These are phyloP conservation scores for Laticauda laticaudata DNA, from an alignment of 2,113 vertebrate genomes.

Conservation along the genomic window DNA sequence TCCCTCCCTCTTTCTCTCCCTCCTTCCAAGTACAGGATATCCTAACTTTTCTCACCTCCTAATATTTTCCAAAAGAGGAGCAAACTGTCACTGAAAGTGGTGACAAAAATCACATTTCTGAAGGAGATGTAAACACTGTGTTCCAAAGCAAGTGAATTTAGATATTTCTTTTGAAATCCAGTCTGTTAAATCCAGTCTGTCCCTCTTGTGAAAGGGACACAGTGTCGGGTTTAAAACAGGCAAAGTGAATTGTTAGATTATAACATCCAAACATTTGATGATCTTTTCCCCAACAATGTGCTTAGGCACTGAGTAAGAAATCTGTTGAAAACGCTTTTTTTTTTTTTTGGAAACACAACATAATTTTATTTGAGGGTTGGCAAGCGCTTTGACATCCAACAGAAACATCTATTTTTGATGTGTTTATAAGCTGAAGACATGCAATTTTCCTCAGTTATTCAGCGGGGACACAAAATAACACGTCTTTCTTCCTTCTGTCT, in stretches of 20 bases:
- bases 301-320: slow-evolving; percentile 17
- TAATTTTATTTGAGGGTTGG: slow-evolving; percentile 16
- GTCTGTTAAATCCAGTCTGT: neutral
- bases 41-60: neutral
- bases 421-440: slow-evolving; percentile 12
- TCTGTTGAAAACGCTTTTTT: slow-evolving; percentile 11
- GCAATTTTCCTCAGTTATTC: slow-evolving; percentile 4
- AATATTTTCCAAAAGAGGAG: slow-evolving; percentile 1
- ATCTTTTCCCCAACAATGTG: slow-evolving; percentile 8
- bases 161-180: neutral
- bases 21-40: neutral
- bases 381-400: slow-evolving; percentile 21
- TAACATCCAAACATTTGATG: slow-evolving; percentile 37
- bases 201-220: neutral
- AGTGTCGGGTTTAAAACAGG: neutral
- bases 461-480: slow-evolving; percentile 24
- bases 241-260: neutral
- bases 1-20: neutral
- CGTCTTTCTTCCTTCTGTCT: slow-evolving; percentile 11
- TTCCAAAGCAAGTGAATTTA: slow-evolving; percentile 11
- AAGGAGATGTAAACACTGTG: neutral
- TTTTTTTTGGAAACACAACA: neutral
- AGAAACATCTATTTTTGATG: slow-evolving; percentile 25
- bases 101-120: slow-evolving; percentile 2
- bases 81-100: neutral